A percentile compares a stretch with the other conserved stretches of the same genome.
Evolutionary conservation across 2,113 vertebrate species (phyloP).

Genomic region (Oncorhynchus nerka): DNA sequence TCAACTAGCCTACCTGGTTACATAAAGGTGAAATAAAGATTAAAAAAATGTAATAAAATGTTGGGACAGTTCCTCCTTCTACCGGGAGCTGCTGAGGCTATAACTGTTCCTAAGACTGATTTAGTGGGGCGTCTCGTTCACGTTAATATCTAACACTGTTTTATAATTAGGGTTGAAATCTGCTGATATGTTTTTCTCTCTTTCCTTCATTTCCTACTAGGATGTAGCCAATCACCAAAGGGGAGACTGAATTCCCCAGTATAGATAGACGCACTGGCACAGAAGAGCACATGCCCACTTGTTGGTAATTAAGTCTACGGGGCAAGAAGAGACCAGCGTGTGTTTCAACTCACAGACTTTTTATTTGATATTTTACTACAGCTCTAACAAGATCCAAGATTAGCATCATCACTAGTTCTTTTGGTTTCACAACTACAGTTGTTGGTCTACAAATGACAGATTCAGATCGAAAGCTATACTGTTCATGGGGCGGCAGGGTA

Average conservation of each 20-base stretch:
- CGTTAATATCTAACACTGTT: slow-evolving; percentile 31
- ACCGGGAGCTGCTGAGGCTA: slow-evolving; percentile 24
- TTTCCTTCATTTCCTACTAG: slow-evolving; percentile 19
- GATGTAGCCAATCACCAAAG: slow-evolving; percentile 22
- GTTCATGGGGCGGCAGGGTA: too few relatives aligned
- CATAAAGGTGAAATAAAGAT: too few relatives aligned
- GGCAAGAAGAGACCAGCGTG: not conserved
- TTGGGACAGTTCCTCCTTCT: too few relatives aligned
- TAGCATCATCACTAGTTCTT: not conserved
- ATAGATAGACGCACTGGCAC: slow-evolving; percentile 8
- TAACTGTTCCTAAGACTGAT: slow-evolving; percentile 47
- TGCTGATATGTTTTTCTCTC: slow-evolving; percentile 52
- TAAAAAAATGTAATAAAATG: too few relatives aligned
- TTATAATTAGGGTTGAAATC: slow-evolving; percentile 45
- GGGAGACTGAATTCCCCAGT: slow-evolving; percentile 11
- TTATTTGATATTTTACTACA: too few relatives aligned
- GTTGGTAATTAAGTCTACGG: not conserved
- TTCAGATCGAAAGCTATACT: not conserved
- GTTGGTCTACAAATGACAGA: not conserved
- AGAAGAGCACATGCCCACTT: not conserved
- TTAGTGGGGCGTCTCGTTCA: slow-evolving; percentile 57
- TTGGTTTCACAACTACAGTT: not conserved
- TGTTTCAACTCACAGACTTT: not conserved
- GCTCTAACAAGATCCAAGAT: not conserved
- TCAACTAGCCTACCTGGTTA: too few relatives aligned